Conservation (phyloP, 2,797 vertebrate species). For the Carduelis carduelis region DNA sequence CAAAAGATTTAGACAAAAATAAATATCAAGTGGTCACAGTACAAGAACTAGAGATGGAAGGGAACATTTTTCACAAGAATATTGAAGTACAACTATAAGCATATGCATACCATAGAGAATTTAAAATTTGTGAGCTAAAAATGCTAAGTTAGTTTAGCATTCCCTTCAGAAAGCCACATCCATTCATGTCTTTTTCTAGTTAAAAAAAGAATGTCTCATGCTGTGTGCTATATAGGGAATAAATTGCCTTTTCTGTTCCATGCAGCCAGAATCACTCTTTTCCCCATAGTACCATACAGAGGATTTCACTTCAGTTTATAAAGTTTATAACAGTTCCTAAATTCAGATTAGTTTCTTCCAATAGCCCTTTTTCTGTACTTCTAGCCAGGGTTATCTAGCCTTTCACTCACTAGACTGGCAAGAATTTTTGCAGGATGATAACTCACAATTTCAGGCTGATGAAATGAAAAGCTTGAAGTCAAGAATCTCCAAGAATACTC, state of each 20-base stretch:
- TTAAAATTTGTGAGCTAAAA: neutral
- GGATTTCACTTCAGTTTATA: neutral
- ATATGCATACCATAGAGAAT: neutral
- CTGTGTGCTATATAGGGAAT: neutral
- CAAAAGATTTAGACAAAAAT: neutral
- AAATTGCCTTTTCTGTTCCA: constrained; percentile 16
- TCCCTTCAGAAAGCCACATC: neutral
- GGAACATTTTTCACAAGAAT: neutral
- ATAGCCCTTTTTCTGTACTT: neutral
- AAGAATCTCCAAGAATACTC: neutral
- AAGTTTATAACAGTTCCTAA: neutral
- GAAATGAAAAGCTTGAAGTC: neutral
- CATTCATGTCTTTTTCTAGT: neutral
- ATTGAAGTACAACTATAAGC: neutral
- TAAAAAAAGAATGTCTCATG: constrained; percentile 1
- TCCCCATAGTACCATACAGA: neutral
- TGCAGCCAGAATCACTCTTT: neutral
- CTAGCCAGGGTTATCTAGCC: neutral
- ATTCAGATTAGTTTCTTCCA: neutral
- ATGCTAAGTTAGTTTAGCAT: neutral
- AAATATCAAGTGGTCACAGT: neutral
- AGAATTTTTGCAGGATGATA: neutral
- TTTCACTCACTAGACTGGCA: neutral
- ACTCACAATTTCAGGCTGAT: neutral
- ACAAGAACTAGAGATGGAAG: neutral